These are phyloP conservation scores for Tachyglossus aculeatus DNA, from an alignment of 2,797 vertebrate species.

Conservation along the genomic window DNA sequence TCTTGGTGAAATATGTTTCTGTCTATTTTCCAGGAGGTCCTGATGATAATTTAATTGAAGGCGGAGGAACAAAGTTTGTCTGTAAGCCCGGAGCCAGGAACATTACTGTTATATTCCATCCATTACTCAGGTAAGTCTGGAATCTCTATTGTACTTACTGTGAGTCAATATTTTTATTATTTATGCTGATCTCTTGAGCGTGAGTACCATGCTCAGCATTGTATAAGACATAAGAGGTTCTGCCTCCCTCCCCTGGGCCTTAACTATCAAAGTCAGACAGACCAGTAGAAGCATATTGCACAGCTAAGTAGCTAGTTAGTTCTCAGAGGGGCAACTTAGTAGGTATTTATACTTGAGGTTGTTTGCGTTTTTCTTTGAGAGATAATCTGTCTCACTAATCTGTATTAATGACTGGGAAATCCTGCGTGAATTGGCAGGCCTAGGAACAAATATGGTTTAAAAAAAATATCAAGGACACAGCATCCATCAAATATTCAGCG, in stretches of 20 bases:
- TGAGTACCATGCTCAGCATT: neutral
- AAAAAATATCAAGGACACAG: neutral
- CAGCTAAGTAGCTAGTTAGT: neutral
- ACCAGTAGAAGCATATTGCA: neutral
- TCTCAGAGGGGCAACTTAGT: neutral
- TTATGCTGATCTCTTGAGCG: slow-evolving; percentile 11
- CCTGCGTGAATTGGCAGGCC: neutral
- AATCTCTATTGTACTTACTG: neutral
- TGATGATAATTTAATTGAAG: slow-evolving; percentile 97
- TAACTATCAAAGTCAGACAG: neutral
- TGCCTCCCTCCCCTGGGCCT: neutral
- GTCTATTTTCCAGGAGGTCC: slow-evolving; percentile 83
- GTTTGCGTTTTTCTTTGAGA: neutral
- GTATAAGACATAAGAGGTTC: neutral
- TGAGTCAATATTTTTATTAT: slow-evolving; percentile 32
- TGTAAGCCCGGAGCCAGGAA: slow-evolving; percentile 97
- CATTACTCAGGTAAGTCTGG: slow-evolving; percentile 88
- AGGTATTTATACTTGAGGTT: neutral
- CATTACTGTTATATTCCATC: slow-evolving; percentile 97
- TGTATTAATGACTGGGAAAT: neutral
- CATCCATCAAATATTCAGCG: neutral
- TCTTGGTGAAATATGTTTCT: neutral
- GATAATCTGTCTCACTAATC: neutral
- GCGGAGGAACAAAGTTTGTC: slow-evolving; percentile 96
- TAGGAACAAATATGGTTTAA: neutral